Conservation (phyloP, 2,113 vertebrate genomes). For the Notothenia rossii region DNA sequence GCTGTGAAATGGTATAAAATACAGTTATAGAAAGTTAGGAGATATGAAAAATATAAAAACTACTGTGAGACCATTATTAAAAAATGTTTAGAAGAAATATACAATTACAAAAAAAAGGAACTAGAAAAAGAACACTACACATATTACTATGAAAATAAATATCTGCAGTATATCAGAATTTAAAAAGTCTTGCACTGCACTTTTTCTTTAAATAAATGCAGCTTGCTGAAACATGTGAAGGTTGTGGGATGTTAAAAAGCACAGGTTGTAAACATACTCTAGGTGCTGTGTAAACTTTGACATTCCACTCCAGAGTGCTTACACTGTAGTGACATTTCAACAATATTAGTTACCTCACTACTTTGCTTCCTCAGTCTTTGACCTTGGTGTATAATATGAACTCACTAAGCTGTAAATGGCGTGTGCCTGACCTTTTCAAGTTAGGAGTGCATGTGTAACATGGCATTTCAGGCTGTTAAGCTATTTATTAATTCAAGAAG, state of each 20-base stretch:
- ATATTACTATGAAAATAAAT: too few relatives aligned
- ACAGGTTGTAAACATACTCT: neutral
- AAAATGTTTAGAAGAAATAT: too few relatives aligned
- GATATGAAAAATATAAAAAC: too few relatives aligned
- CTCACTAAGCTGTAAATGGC: constrained; percentile 21
- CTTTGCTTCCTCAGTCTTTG: constrained; percentile 13
- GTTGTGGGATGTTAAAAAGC: neutral
- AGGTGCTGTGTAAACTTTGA: neutral
- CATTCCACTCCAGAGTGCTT: neutral
- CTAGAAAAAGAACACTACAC: too few relatives aligned
- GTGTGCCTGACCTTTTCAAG: constrained; percentile 39
- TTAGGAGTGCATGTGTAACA: neutral
- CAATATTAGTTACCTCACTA: neutral
- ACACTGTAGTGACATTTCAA: neutral
- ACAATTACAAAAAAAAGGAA: too few relatives aligned
- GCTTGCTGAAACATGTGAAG: neutral
- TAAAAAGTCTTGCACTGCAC: too few relatives aligned
- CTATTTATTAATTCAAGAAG: neutral
- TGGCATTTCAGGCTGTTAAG: neutral
- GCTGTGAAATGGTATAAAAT: too few relatives aligned
- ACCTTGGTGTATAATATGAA: constrained; percentile 16
- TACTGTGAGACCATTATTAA: too few relatives aligned
- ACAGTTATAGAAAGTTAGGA: too few relatives aligned
- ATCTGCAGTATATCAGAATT: too few relatives aligned
- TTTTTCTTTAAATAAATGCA: neutral